Base-by-base conservation (phyloP, 2,797 vertebrate species). In the Chanos chanos region DNA sequence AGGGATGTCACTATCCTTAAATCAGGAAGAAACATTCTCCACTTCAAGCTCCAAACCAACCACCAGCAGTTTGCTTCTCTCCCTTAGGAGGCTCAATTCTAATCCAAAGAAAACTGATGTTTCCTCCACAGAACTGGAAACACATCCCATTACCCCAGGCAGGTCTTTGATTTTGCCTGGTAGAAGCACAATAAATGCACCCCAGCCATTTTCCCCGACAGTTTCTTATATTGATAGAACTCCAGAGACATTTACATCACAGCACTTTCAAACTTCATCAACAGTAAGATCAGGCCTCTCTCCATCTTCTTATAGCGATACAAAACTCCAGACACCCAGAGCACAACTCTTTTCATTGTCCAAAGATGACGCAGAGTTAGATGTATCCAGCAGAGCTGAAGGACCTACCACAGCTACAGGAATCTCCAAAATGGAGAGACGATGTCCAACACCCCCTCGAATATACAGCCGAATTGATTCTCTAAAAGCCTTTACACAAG, bases 1-100 rank as follows among this genome's bases (percentile, higher is more conserved):
- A 30, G 77, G 57, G 16, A 77, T 53, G 53, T 68, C 61, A 36
- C 76, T 80, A 64, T 51, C 54, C 21, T 25, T 19, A 53, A 61
- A 61, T 56, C 76, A 81, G 53, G 72, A 52, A 7, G 54, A 66
- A 10, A 19, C 33, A 48, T 44, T 70, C 10, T 77, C 82, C 12
- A 51, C 76, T 59, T 27, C 61, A 64, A 81, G 73, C 40, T 86
- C 86, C 7, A 88, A 86, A 54, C 87, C 87, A 56, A 85, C 81
- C 58, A 87, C 84, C 10, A 89, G 87, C 78, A 87, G 81, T 45
- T 25, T 88, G 3, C 87, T 89, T 68, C 75, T 89, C 19, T 87
- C 88, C 8, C 69, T 84, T 48, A 85, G 90, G 55, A 81, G 77
- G 67, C 27, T 64, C 7, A 75, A 85, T 60, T 74, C 66, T 1